phyloP scores from a whole-genome alignment of 2,888 invertebrate species.

The Drosophila lacicola region DNA sequence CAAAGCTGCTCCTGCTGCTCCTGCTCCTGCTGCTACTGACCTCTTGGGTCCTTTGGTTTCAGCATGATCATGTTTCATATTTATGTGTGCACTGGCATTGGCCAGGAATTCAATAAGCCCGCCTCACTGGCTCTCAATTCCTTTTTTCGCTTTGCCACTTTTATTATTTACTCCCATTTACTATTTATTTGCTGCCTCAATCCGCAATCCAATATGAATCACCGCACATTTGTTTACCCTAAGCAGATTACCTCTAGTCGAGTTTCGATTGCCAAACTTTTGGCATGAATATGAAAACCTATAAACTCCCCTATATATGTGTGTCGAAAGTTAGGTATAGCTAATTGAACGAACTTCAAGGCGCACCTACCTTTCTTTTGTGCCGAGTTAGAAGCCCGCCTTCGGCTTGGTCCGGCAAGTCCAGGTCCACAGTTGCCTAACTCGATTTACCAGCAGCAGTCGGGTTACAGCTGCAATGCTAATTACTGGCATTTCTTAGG shows the following conservation, averaged over 20 bases:
- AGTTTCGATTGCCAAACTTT: conserved; percentile 7
- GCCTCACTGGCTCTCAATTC: conserved; percentile 51
- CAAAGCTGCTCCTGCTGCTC: not conserved
- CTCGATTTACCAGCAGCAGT: conserved; percentile 35
- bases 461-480: conserved; percentile 33
- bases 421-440: conserved; percentile 25
- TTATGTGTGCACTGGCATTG: conserved; percentile 47
- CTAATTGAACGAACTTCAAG: not conserved
- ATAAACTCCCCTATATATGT: not conserved
- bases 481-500: conserved; percentile 39
- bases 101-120: conserved; percentile 59
- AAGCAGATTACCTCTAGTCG: conserved; percentile 19
- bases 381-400: not conserved
- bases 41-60: conserved; percentile 21
- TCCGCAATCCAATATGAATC: conserved; percentile 26
- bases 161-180: conserved; percentile 54
- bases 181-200: conserved; percentile 51
- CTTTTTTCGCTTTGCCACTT: conserved; percentile 55
- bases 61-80: conserved; percentile 65
- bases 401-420: not conserved
- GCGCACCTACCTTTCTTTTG: not conserved
- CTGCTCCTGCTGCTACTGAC: conserved; percentile 33
- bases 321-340: not conserved
- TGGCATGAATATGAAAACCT: not conserved
- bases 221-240: conserved; percentile 39